A percentile compares a stretch with the other conserved stretches of the same genome.
These are phyloP conservation scores for Hypanus sabinus DNA, from an alignment of 2,113 vertebrate species.

Conservation along the genomic window DNA sequence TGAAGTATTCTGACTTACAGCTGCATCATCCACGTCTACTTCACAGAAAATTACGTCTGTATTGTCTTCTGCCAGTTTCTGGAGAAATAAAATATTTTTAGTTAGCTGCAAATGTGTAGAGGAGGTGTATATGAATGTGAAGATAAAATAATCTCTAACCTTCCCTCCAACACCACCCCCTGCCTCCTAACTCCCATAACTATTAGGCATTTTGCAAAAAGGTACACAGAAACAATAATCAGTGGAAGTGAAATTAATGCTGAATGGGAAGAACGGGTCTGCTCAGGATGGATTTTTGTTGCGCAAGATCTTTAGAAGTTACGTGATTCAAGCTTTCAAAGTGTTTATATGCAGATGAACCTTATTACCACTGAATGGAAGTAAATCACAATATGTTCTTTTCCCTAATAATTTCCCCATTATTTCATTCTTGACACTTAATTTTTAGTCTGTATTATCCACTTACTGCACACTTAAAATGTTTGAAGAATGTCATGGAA, in stretches of 20 bases:
- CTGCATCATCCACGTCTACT: conserved; percentile 20
- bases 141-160: background rate
- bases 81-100: background rate
- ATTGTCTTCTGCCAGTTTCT: conserved; percentile 17
- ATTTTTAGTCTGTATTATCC: background rate
- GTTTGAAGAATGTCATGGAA: too few relatives aligned
- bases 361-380: background rate
- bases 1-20: background rate
- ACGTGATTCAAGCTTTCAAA: background rate
- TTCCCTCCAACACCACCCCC: background rate
- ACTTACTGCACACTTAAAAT: background rate
- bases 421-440: background rate
- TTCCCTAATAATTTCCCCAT: background rate
- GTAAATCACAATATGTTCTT: background rate
- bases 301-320: background rate
- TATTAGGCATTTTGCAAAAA: background rate
- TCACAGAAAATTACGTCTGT: conserved; percentile 15
- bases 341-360: background rate
- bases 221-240: background rate
- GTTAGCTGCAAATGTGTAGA: background rate
- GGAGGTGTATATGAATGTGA: too few relatives aligned
- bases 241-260: too few relatives aligned
- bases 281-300: background rate
- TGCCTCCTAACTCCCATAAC: background rate
- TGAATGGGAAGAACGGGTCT: background rate